Evolutionary conservation across 2,113 vertebrate species (phyloP), one percentile per base, ranked within the genome.

Genomic region (Theristicus caerulescens): DNA sequence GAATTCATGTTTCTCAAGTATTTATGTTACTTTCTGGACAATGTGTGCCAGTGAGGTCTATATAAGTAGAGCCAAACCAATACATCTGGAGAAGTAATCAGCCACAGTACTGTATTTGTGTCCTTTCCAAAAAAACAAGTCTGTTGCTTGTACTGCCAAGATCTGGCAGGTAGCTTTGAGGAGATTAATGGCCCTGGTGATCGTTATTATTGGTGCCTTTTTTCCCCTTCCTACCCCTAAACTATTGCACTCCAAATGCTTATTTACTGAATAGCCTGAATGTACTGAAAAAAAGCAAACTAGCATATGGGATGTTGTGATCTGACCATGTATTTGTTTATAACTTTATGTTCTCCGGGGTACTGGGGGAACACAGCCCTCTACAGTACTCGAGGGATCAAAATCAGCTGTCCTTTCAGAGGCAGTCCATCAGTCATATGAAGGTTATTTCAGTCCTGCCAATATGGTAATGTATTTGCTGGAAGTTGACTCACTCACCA

Each of bases 91-190:
- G 79, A 92, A 94, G 38, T 78, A 93, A 95, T 96, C 82, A 94
- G 32, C 62, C 42, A 62, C 58, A 91, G 62, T 62, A 85, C 77
- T 82, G 40, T 87, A 93, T 67, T 82, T 86, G 29, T 80, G 59
- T 94, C 49, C 51, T 81, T 94, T 95, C 85, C 40, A 92, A 93
- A 95, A 92, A 81, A 73, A 34, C 42, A 74, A 94, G n/a, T 78
- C 67, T 86, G 20, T 81, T 96, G 59, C 64, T 74, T 88, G 76
- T 88, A 7, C 79, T 93, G 94, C 90, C 95, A 96, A 92, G 79
- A 81, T 93, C 90, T 96, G 93, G 58, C 88, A 94, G 94, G 94
- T 96, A 96, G 71, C 76, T 97, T 70, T 94, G 59, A 74, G 49
- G 38, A 95, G 90, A 97, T 96, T 96, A 94, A 96, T 92, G 44